phyloP scores from a whole-genome alignment of 1,140 invertebrate genomes.

The Anthonomus grandis region DNA sequence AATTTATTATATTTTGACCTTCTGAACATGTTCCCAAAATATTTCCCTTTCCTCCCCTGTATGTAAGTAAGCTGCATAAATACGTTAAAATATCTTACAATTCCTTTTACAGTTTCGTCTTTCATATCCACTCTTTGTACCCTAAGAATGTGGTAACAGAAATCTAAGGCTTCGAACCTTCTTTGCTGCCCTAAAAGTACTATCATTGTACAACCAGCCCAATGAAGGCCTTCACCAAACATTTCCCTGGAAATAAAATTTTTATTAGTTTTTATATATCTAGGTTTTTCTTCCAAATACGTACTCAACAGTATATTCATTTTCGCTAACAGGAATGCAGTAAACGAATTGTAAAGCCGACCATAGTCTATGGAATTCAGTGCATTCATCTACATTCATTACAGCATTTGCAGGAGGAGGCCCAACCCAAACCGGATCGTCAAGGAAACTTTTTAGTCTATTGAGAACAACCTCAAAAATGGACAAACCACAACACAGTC shows the following conservation, averaged over 20 bases:
- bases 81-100: conserved; percentile 66
- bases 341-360: conserved; percentile 98
- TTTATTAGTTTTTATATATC: not conserved
- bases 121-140: conserved; percentile 97
- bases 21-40: too few relatives aligned
- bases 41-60: too few relatives aligned
- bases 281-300: conserved; percentile 46
- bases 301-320: conserved; percentile 96
- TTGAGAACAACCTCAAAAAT: conserved; percentile 95
- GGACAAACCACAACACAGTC: conserved; percentile 96
- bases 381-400: conserved; percentile 95
- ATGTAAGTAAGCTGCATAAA: not conserved
- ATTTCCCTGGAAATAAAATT: conserved; percentile 70
- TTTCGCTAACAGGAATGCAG: conserved; percentile 95
- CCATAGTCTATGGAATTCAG: conserved; percentile 95
- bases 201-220: conserved; percentile 99
- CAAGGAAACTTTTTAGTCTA: conserved; percentile 78
- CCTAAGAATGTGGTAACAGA: conserved; percentile 96
- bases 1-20: too few relatives aligned
- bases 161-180: conserved; percentile 96
- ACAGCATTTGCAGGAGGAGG: conserved; percentile 86
- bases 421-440: conserved; percentile 90
- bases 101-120: conserved; percentile 93
- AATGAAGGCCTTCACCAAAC: conserved; percentile 98
- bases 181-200: conserved; percentile 94